Evolutionary conservation across 2,797 vertebrate species (phyloP), one percentile per base, ranked within the genome.

Genomic region (Siniperca undulata): DNA sequence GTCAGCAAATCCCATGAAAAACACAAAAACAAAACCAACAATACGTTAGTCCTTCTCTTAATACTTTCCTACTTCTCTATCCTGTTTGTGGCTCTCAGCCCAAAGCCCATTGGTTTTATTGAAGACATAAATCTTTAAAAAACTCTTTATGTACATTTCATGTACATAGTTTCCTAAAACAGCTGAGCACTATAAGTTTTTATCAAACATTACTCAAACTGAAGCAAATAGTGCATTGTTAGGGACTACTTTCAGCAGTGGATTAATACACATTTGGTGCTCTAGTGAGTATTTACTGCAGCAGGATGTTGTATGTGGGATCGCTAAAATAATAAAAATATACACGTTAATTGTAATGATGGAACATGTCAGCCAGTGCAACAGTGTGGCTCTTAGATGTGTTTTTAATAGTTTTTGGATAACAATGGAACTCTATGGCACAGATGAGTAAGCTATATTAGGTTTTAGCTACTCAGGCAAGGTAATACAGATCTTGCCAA

Each of bases 11-110:
- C 34, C 14, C 24, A 24, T 50, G 24, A 59, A 46, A 48, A 60
- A 67, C 82, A 61, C 22, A 67, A 77, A 30, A 30, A 3, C 30
- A 30, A 30, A 86, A 67, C 36, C 38, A 70, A 74, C 78, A 76
- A 36, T 22, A 46, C 10, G 8, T 58, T 55, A 46, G 42, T 44
- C 24, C 5, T 4, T 56, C 48, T 67, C 12, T 70, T 34, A 64
- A 2, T 27, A 38, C 52, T 52, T 59, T 56, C 7, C 20, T 27
- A 3, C 16, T 7, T 59, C n/a, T 78, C 22, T 20, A 1, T 38
- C 7, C 19, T 30, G 10, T 72, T 56, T 55, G 34, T 79, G 7
- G 1, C 42, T 38, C 17, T 60, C 56, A 59, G 62, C 1, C 7
- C 7, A 50, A 17, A 64, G 56, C 1, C 9, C 5, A 44, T 20